Percentiles rank a stretch among this genome's conserved stretches.
phyloP scores from a whole-genome alignment of 1,140 invertebrate species.

The Patella vulgata region DNA sequence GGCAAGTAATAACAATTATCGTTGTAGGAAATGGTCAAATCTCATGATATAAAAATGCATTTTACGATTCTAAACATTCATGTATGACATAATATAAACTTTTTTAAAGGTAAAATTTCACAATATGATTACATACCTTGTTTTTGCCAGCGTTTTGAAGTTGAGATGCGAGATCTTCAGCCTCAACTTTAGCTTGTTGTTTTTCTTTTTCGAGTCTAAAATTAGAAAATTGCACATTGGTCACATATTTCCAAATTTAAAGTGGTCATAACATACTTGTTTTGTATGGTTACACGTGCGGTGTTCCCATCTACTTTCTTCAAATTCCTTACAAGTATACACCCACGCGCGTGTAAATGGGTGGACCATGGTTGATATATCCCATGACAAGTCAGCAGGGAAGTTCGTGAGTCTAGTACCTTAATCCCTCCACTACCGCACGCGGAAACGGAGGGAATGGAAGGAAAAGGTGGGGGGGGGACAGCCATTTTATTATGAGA shows the following conservation, averaged over 20 bases:
- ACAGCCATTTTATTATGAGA: too few relatives aligned
- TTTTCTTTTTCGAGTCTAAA: slow-evolving; percentile 96
- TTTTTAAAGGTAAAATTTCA: too few relatives aligned
- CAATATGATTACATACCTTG: slow-evolving; percentile 89
- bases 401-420: neutral
- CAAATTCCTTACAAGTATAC: neutral
- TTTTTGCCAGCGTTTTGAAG: slow-evolving; percentile 87
- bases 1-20: too few relatives aligned
- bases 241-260: neutral
- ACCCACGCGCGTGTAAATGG: too few relatives aligned
- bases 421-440: too few relatives aligned
- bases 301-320: neutral
- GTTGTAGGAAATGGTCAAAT: too few relatives aligned
- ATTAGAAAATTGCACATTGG: neutral
- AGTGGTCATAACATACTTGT: neutral
- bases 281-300: neutral
- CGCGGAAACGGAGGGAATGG: too few relatives aligned
- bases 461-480: too few relatives aligned
- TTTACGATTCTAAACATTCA: too few relatives aligned
- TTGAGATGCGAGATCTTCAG: slow-evolving; percentile 87
- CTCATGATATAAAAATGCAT: too few relatives aligned
- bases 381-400: neutral
- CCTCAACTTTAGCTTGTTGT: slow-evolving; percentile 88
- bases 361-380: neutral
- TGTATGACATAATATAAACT: too few relatives aligned